These are phyloP conservation scores for Lithophane socia DNA, from an alignment of 2,888 invertebrate species.

Conservation along the genomic window DNA sequence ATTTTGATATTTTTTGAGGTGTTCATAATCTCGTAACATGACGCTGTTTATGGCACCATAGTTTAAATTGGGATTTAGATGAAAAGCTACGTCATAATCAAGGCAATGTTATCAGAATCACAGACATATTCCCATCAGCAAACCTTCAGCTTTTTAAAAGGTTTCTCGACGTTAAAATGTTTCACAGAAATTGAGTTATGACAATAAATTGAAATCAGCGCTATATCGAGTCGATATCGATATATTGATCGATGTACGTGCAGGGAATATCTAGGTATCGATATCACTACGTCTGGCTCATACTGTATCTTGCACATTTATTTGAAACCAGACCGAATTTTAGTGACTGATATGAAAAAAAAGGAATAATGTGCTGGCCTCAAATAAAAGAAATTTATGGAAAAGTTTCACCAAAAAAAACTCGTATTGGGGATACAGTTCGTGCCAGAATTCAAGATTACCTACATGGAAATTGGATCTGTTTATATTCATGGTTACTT, in stretches of 20 bases:
- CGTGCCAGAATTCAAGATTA: too few relatives aligned
- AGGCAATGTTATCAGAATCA: neutral
- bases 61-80: neutral
- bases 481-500: too few relatives aligned
- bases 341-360: neutral
- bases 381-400: neutral
- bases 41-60: neutral
- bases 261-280: conserved; percentile 1
- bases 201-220: conserved; percentile 18
- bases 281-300: neutral
- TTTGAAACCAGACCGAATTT: neutral
- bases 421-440: neutral
- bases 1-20: conserved; percentile 20
- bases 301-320: neutral
- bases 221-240: neutral
- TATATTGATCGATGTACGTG: conserved; percentile 35
- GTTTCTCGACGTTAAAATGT: neutral
- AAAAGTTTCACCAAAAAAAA: neutral
- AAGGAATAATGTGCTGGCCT: neutral
- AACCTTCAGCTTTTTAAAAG: neutral
- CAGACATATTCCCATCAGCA: neutral
- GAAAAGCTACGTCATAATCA: neutral
- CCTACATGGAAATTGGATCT: too few relatives aligned
- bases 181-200: neutral
- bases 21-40: conserved; percentile 34